A percentile compares a stretch with the other conserved stretches of the same genome.
Evolutionary conservation across 2,113 vertebrate species (phyloP).

Genomic region (Colius striatus): DNA sequence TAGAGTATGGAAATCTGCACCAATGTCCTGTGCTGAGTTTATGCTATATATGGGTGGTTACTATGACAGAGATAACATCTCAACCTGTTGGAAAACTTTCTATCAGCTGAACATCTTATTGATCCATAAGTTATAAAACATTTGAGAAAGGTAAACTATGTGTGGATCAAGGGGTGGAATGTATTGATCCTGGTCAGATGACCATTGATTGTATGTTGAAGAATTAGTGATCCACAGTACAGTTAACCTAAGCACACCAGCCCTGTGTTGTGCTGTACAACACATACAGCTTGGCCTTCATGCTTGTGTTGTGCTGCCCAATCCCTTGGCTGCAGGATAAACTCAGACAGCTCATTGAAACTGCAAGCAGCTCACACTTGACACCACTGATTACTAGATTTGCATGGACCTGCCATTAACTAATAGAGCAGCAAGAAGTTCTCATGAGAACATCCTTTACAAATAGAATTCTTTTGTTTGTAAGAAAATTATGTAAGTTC

Average conservation of each 20-base stretch:
- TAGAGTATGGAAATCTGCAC: not conserved
- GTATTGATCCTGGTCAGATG: accelerated
- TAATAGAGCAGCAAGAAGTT: not conserved
- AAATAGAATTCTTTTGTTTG: not conserved
- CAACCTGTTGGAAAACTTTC: not conserved
- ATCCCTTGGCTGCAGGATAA: not conserved
- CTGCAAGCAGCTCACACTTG: not conserved
- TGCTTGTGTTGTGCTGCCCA: not conserved
- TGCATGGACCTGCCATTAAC: not conserved
- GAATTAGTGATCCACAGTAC: not conserved
- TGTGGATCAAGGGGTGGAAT: not conserved
- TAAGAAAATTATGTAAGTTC: not conserved
- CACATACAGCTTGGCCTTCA: not conserved
- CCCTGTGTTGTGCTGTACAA: not conserved
- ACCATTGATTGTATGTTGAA: not conserved
- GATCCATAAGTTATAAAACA: not conserved
- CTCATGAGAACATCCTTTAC: not conserved
- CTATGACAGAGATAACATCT: not conserved
- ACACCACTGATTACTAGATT: not conserved
- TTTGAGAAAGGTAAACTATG: not conserved
- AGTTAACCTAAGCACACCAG: accelerated
- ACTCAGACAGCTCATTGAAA: not conserved
- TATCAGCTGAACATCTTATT: not conserved
- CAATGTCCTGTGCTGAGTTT: not conserved
- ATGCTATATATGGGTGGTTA: accelerated